These are phyloP conservation scores for Sebastes oblongus DNA, from an alignment of 2,797 vertebrate species.

Conservation along the genomic window DNA sequence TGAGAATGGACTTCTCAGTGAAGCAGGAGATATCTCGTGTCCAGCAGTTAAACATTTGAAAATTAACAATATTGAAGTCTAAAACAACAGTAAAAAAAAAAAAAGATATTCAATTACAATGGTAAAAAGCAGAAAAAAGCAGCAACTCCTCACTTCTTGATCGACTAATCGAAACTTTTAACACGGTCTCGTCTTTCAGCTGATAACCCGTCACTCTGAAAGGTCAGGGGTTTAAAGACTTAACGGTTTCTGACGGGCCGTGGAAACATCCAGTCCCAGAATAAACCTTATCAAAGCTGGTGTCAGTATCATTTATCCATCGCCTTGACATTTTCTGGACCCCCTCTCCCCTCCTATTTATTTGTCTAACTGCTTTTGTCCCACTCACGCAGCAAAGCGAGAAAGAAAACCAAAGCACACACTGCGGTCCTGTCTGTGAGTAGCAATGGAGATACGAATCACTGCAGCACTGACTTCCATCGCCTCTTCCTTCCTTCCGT, in stretches of 20 bases:
- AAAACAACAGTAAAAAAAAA: not conserved
- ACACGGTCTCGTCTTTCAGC: conserved; percentile 5
- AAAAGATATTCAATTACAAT: not conserved
- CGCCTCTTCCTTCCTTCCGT: not conserved
- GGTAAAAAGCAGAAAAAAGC: not conserved
- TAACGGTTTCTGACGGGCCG: conserved; percentile 46
- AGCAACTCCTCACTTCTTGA: not conserved
- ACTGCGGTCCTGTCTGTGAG: not conserved
- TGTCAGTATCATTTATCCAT: conserved; percentile 52
- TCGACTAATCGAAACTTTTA: not conserved
- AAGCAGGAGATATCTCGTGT: not conserved
- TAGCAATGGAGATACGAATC: not conserved
- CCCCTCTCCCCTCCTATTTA: not conserved
- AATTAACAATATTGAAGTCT: not conserved
- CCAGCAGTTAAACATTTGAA: not conserved
- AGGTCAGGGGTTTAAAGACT: conserved; percentile 36
- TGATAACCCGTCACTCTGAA: conserved; percentile 32
- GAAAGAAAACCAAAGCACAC: not conserved
- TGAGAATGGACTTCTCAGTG: not conserved
- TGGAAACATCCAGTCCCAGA: conserved; percentile 39
- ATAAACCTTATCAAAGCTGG: conserved; percentile 46
- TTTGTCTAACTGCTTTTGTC: conserved; percentile 19
- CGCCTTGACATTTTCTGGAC: conserved; percentile 36
- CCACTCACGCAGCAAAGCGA: conserved; percentile 19
- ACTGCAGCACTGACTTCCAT: not conserved